Percentiles rank a stretch among this genome's conserved stretches.
Evolutionary conservation across 2,113 vertebrate genomes (phyloP).

Genomic region (Stigmatopora nigra): DNA sequence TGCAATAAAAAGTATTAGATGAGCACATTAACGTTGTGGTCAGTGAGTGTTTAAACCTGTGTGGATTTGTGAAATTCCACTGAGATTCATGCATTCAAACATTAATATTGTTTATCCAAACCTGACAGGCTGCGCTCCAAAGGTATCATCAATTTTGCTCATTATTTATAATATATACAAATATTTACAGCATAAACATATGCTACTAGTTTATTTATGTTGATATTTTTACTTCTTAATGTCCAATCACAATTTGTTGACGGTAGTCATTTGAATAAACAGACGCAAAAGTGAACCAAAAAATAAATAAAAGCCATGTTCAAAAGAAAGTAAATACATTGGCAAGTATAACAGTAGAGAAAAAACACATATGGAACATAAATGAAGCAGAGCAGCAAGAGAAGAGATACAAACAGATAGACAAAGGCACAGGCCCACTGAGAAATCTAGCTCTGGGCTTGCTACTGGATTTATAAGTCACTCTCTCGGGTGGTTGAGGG

Average conservation of each 20-base stretch:
- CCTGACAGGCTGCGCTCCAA: neutral
- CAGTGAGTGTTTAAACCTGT: neutral
- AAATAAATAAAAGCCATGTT: neutral
- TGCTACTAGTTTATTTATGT: neutral
- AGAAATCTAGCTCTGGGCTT: conserved; percentile 99
- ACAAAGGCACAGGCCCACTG: conserved; percentile 99
- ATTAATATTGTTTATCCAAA: conserved; percentile 1
- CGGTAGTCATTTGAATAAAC: conserved; percentile 32
- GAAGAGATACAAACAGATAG: conserved; percentile 99
- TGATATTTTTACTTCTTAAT: neutral
- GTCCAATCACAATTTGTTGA: neutral
- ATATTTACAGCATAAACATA: neutral
- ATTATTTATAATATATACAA: neutral
- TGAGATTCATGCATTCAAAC: neutral
- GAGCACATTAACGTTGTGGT: neutral
- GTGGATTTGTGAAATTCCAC: neutral
- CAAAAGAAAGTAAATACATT: neutral
- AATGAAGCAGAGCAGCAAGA: conserved; percentile 81
- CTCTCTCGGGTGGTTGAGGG: conserved; percentile 95
- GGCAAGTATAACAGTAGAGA: conserved; percentile 10
- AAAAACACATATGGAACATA: conserved; percentile 21
- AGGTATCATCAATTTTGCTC: neutral
- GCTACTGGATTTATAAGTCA: conserved; percentile 99
- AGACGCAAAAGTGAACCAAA: conserved; percentile 5
- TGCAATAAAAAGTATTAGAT: neutral